Conservation (phyloP, 2,113 vertebrate species). For the Petromus typicus region DNA sequence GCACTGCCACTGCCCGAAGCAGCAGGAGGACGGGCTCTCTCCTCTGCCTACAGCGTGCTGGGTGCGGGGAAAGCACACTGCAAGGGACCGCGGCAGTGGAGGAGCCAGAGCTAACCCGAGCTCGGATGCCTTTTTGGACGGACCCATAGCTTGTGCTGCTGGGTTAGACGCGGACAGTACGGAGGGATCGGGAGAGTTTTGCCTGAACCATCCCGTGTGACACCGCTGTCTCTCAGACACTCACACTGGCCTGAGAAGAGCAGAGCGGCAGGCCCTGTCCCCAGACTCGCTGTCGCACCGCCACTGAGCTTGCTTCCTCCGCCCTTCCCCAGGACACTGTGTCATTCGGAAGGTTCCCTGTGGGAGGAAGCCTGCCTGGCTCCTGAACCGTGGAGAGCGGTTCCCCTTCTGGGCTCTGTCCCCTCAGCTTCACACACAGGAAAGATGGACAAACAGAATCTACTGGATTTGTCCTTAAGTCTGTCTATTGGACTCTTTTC, state of each 20-base stretch:
- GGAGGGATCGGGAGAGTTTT: not conserved
- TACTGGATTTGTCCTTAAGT: too few species aligned
- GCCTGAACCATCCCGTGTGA: too few species aligned
- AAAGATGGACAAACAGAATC: too few species aligned
- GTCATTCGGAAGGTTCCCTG: not conserved
- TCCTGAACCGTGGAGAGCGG: not conserved
- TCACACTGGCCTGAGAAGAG: too few species aligned
- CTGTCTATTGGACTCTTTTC: not conserved
- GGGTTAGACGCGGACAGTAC: not conserved
- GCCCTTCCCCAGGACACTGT: not conserved
- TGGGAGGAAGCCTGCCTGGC: too few species aligned
- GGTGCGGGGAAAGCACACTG: not conserved
- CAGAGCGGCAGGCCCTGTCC: too few species aligned
- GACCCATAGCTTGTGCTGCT: not conserved
- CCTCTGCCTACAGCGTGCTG: not conserved
- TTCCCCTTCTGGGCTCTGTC: not conserved
- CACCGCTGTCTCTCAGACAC: too few species aligned
- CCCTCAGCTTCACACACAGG: not conserved
- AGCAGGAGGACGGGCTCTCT: too few species aligned
- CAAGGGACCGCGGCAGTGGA: not conserved
- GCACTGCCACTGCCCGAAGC: too few species aligned
- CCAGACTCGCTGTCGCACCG: too few species aligned
- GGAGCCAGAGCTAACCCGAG: not conserved
- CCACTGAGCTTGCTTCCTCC: too few species aligned
- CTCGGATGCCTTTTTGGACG: not conserved